Conservation (phyloP, 2,113 vertebrate species). For the Pungitius pungitius region DNA sequence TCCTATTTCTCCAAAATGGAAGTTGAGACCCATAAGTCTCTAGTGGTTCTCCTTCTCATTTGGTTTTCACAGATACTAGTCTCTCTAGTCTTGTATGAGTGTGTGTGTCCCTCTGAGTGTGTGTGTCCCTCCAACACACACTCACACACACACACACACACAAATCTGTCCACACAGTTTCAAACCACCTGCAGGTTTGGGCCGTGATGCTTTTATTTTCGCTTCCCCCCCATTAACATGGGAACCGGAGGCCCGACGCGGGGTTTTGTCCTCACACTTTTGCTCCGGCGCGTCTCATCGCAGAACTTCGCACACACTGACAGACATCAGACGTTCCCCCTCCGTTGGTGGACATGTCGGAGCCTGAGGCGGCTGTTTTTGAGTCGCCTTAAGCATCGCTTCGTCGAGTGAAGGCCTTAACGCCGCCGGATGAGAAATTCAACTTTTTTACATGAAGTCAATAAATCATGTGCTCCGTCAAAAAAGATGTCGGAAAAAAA, state of each 20-base stretch:
- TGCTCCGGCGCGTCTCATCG: slow-evolving; percentile 8
- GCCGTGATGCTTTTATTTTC: slow-evolving; percentile 34
- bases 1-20: slow-evolving; percentile 54
- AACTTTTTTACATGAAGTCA: too few species aligned
- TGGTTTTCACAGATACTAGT: slow-evolving; percentile 40
- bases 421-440: too few species aligned
- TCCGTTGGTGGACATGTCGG: background rate
- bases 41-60: slow-evolving; percentile 41
- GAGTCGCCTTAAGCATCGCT: background rate
- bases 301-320: background rate
- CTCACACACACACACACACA: background rate
- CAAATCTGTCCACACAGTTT: slow-evolving; percentile 31
- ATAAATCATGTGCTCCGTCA: background rate
- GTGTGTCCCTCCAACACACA: background rate
- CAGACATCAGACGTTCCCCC: background rate
- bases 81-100: background rate
- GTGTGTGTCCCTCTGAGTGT: background rate
- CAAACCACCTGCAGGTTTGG: slow-evolving; percentile 67
- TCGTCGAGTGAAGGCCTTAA: slow-evolving; percentile 3
- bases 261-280: too few species aligned
- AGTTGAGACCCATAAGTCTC: slow-evolving; percentile 47
- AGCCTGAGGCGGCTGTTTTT: slow-evolving; percentile 15
- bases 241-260: slow-evolving; percentile 64
- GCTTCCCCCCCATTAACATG: slow-evolving; percentile 62
- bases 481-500: background rate